Evolutionary conservation across 2,797 vertebrate species (phyloP).

Genomic region (Diceros bicornis): DNA sequence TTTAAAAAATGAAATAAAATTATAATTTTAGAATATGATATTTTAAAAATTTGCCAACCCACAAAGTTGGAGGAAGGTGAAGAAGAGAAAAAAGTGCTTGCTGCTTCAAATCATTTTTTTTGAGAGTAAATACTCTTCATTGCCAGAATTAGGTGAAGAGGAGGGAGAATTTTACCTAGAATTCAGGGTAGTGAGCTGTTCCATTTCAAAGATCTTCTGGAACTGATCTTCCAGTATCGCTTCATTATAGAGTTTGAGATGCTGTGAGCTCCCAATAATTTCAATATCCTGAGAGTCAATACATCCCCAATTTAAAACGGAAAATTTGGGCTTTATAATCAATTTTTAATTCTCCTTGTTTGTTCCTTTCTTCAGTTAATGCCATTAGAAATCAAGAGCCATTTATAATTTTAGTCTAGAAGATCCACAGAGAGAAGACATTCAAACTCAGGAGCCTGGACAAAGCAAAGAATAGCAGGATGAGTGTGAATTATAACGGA

Average conservation of each 20-base stretch:
- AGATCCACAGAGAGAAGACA: neutral
- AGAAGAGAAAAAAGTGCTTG: neutral
- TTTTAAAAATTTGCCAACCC: constrained; percentile 45
- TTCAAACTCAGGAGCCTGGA: neutral
- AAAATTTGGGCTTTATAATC: neutral
- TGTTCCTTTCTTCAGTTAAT: neutral
- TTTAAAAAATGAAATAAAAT: neutral
- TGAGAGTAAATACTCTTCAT: constrained; percentile 44
- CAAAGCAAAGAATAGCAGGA: neutral
- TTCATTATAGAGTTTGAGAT: neutral
- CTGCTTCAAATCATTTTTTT: neutral
- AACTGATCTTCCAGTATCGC: neutral
- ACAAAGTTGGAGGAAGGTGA: constrained; percentile 3
- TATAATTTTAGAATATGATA: constrained; percentile 42
- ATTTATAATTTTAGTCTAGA: neutral
- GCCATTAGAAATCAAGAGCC: neutral
- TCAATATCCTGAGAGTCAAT: neutral
- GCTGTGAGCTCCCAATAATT: neutral
- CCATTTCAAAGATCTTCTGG: neutral
- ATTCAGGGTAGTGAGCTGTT: neutral
- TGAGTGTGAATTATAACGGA: neutral
- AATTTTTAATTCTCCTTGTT: neutral
- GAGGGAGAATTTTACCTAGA: neutral
- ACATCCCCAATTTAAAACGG: neutral
- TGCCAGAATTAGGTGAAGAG: neutral